Percentiles rank a stretch among this genome's conserved stretches.
Evolutionary conservation across 1,140 invertebrate species (phyloP).

Genomic region (Heliconius congener): DNA sequence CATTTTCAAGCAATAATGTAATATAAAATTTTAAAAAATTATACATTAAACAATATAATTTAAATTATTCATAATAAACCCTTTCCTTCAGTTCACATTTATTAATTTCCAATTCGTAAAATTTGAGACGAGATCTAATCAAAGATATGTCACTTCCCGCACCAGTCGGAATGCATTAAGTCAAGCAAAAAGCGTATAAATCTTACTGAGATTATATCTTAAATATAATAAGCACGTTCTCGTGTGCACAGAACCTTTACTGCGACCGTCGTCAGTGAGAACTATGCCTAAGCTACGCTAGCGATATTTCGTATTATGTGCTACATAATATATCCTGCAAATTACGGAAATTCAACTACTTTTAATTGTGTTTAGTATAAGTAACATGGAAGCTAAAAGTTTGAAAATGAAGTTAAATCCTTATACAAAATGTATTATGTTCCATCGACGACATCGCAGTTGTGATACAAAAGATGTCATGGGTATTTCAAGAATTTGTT

Average conservation of each 20-base stretch:
- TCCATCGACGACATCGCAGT: background rate
- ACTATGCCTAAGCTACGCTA: constrained; percentile 30
- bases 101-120: background rate
- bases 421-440: constrained; percentile 8
- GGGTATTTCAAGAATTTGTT: background rate
- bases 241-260: constrained; percentile 41
- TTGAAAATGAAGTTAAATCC: background rate
- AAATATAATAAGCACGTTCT: constrained; percentile 57
- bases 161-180: constrained; percentile 78
- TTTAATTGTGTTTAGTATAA: background rate
- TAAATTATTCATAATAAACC: background rate
- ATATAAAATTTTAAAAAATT: too few relatives aligned
- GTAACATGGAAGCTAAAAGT: constrained; percentile 30
- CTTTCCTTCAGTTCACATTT: background rate
- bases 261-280: background rate
- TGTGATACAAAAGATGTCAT: background rate
- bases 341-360: background rate
- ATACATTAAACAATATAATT: background rate
- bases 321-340: constrained; percentile 19
- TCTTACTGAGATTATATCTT: constrained; percentile 75
- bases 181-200: constrained; percentile 75
- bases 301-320: constrained; percentile 24
- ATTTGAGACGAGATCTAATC: background rate
- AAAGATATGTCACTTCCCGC: constrained; percentile 40
- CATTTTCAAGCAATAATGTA: too few relatives aligned